These are phyloP conservation scores for Anarrhichthys ocellatus DNA, from an alignment of 2,113 vertebrate species.

Conservation along the genomic window DNA sequence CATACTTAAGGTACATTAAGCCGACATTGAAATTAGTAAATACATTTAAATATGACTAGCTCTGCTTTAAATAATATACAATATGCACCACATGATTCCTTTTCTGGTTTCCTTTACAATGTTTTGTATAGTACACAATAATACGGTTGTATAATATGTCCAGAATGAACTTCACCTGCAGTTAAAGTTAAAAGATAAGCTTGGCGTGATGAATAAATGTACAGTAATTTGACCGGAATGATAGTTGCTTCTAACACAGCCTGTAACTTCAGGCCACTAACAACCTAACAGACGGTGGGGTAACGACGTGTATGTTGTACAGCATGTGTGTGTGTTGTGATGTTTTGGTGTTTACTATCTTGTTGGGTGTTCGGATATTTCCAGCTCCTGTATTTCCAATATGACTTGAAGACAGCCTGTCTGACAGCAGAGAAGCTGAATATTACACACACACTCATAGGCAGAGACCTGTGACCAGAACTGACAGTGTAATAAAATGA, in stretches of 20 bases:
- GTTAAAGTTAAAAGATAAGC: background rate
- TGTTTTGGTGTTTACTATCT: background rate
- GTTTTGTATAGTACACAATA: background rate
- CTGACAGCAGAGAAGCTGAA: constrained; percentile 24
- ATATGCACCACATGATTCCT: background rate
- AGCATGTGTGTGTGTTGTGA: background rate
- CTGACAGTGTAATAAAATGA: background rate
- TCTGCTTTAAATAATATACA: background rate
- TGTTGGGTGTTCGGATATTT: background rate
- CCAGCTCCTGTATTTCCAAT: background rate
- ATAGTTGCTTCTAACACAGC: background rate
- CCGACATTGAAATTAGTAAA: background rate
- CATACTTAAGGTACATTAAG: background rate
- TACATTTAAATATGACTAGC: background rate
- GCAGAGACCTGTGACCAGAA: background rate
- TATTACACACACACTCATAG: background rate
- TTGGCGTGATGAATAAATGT: background rate
- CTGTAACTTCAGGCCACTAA: too few relatives aligned
- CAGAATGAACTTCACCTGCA: background rate
- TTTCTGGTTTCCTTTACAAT: background rate
- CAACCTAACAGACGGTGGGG: background rate
- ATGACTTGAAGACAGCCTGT: constrained; percentile 11
- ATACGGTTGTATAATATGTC: background rate
- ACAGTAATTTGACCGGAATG: background rate
- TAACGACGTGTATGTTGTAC: too few relatives aligned